These are phyloP conservation scores for Herpetotheres cachinnans DNA, from an alignment of 2,113 vertebrate genomes.

Conservation along the genomic window DNA sequence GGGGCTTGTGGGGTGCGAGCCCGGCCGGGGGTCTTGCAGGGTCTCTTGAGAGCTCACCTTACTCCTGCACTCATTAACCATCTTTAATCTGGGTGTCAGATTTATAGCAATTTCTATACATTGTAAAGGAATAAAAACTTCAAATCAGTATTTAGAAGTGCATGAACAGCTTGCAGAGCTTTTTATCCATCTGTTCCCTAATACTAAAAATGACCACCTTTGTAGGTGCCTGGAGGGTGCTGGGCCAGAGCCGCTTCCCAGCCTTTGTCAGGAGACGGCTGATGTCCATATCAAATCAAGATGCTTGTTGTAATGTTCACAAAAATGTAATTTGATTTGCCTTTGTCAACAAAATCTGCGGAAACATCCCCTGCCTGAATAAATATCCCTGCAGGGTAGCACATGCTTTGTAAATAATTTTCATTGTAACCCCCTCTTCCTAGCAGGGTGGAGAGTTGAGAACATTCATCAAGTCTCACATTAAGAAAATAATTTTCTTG, in stretches of 20 bases:
- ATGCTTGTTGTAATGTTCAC: background rate
- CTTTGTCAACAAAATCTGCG: conserved; percentile 66
- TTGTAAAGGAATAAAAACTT: background rate
- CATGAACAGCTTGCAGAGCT: background rate
- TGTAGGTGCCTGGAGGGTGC: conserved; percentile 7
- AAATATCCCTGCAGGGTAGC: conserved; percentile 68
- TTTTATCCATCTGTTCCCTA: conserved; percentile 4
- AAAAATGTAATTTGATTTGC: conserved; percentile 65
- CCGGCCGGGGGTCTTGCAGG: background rate
- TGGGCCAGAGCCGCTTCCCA: conserved; percentile 7
- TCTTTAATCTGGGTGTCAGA: fast-evolving
- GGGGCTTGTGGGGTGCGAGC: background rate
- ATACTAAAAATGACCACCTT: background rate
- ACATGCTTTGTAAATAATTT: conserved; percentile 73
- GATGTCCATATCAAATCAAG: conserved; percentile 43
- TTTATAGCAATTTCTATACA: fast-evolving
- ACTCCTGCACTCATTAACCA: background rate
- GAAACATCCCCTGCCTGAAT: conserved; percentile 56
- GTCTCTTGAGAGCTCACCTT: background rate
- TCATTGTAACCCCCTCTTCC: conserved; percentile 60
- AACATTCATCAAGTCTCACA: conserved; percentile 64
- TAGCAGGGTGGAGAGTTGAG: conserved; percentile 46
- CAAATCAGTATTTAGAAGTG: background rate
- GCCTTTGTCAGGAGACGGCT: background rate
- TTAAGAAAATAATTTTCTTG: conserved; percentile 56